A percentile compares a stretch with the other conserved stretches of the same genome.
Evolutionary conservation across 2,797 vertebrate species (phyloP).

Genomic region (Benthosema pterotum): DNA sequence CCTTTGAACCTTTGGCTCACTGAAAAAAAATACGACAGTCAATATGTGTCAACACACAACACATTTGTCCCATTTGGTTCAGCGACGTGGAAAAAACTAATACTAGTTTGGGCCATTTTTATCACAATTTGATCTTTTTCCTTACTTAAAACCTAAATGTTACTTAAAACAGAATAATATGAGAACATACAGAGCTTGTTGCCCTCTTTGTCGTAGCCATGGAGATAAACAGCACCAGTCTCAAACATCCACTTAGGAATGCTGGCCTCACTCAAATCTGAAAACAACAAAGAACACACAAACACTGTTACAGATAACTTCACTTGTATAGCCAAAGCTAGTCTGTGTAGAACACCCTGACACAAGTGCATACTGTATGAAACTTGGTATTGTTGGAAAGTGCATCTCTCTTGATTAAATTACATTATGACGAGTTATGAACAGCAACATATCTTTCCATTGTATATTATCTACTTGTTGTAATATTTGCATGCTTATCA

Average conservation of each 20-base stretch:
- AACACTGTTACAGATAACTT: slow-evolving; percentile 14
- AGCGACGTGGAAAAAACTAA: too few species aligned
- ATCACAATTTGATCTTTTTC: too few species aligned
- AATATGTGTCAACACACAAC: too few species aligned
- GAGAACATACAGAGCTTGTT: slow-evolving; percentile 92
- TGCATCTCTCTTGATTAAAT: background rate
- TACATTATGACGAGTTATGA: too few species aligned
- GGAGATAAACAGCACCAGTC: slow-evolving; percentile 89
- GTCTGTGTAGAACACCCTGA: background rate
- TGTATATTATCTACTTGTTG: too few species aligned
- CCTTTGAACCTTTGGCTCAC: too few species aligned
- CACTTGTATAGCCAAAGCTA: background rate
- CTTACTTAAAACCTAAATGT: background rate
- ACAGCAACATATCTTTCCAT: too few species aligned
- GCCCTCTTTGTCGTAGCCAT: slow-evolving; percentile 97
- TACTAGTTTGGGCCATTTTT: too few species aligned
- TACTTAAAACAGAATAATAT: background rate
- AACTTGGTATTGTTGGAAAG: background rate
- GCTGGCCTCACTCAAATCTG: slow-evolving; percentile 90
- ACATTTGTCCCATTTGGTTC: too few species aligned
- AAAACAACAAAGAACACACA: slow-evolving; percentile 52
- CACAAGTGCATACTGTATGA: too few species aligned
- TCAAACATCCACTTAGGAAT: slow-evolving; percentile 94
- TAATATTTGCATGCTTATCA: background rate
- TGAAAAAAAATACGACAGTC: too few species aligned